A percentile compares a stretch with the other conserved stretches of the same genome.
Evolutionary conservation across 2,113 vertebrate species (phyloP).

Genomic region (Pelmatolapia mariae): DNA sequence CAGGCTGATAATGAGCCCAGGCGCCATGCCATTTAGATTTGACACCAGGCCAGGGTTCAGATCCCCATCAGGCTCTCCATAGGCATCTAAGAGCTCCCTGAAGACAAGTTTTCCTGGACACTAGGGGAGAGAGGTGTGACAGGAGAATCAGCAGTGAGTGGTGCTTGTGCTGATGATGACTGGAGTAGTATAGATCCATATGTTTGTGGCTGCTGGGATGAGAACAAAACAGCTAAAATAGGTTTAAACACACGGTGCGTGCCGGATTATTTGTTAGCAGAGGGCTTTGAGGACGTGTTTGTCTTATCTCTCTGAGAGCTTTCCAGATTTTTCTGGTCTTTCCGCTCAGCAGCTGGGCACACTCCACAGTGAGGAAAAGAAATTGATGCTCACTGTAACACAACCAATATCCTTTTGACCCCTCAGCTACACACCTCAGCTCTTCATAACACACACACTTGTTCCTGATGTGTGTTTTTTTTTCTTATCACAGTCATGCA

Average conservation of each 20-base stretch:
- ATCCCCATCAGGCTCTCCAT: not conserved
- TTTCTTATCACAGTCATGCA: conserved; percentile 29
- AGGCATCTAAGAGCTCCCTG: not conserved
- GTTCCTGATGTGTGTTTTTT: not conserved
- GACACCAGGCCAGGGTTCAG: conserved; percentile 52
- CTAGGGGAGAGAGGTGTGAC: not conserved
- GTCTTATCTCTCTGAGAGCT: conserved; percentile 10
- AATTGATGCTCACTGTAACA: not conserved
- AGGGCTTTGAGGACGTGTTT: not conserved
- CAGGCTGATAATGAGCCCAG: conserved; percentile 66
- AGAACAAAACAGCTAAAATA: not conserved
- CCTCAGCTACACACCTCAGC: not conserved
- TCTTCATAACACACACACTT: not conserved
- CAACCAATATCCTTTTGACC: not conserved
- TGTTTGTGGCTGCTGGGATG: not conserved
- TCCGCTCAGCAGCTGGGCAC: not conserved
- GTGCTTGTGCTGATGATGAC: not conserved
- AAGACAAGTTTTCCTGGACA: not conserved
- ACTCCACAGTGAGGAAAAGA: not conserved
- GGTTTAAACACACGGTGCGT: not conserved
- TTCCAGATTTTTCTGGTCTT: conserved; percentile 1
- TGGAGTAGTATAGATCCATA: not conserved
- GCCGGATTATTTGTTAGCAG: not conserved
- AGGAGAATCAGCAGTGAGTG: not conserved
- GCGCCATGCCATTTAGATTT: conserved; percentile 52